Evolutionary conservation across 2,113 vertebrate species (phyloP), one percentile per base, ranked within the genome.

Genomic region (Planiliza haematocheilus): DNA sequence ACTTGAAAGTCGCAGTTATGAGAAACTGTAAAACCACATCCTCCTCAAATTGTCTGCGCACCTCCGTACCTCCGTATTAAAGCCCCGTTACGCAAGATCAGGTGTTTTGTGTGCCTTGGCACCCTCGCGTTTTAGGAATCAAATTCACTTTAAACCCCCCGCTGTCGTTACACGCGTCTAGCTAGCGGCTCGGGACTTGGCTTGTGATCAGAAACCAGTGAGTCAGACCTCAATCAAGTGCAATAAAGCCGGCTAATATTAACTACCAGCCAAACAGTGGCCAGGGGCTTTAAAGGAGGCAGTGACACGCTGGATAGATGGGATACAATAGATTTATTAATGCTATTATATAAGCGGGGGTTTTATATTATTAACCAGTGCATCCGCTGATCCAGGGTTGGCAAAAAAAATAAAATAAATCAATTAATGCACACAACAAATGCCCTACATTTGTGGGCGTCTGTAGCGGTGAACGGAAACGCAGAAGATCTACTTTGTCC

Each of bases 1-100:
- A 70, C 56, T 12, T 42, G 10, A 53, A 63, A 51, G 58, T 37
- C 66, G 64, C 59, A 45, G 30, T 63, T 48, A 37, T 59, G 24
- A 74, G 36, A 56, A 49, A 55, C 39, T 36, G 5, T 30, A 30
- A n/a, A 30, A 30, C 24, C 24, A 5, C 5, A 30, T 30, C 24
- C 24, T 30, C 24, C n/a, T n/a, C n/a, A n/a, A n/a, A n/a, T n/a
- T n/a, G n/a, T n/a, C n/a, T n/a, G n/a, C n/a, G n/a, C 24, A 30
- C 24, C 24, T 30, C n/a, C n/a, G n/a, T n/a, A 5, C 24, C 5
- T 30, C 24, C 24, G 5, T 5, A 30, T 30, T 30, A 5, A 30
- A 30, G 24, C 24, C 24, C 24, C 24, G 24, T 30, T 30, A 30
- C 5, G 24, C 24, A 30, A 30, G 24, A 30, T 3, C 24, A 30